Evolutionary conservation across 2,797 vertebrate species (phyloP), one percentile per base, ranked within the genome.

Genomic region (Macrochelys suwanniensis): DNA sequence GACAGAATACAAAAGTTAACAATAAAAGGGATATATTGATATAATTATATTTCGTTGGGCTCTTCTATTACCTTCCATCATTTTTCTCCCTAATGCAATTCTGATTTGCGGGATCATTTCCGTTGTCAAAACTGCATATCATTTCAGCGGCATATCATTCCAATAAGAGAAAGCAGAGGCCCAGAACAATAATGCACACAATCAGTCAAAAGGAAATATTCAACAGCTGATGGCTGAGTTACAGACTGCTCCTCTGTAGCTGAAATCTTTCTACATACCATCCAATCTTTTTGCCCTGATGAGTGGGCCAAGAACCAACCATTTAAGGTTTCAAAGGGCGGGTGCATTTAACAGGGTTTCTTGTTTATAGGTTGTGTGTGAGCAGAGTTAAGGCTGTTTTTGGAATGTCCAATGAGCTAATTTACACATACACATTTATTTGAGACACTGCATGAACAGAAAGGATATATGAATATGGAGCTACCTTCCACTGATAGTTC

Each of bases 171-270:
- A 50, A 90, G 83, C 65, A 92, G 80, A 83, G 53, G 84, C 86
- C 54, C 85, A 84, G 80, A 93, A 78, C 0, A 1, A 50, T 89
- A 94, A 93, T 56, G 68, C 57, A 81, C 15, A 91, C 84, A 94
- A 87, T 90, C 59, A 50, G 80, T 78, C 84, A 85, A 89, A 94
- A 96, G 96, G 65, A 92, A 61, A 53, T 87, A 96, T 97, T 94
- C 57, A 50, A 11, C 3, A 37, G 84, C 5, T 84, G 88, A 83
- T 65, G 50, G 12, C 42, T 37, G 37, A 74, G 78, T 77, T 17
- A 84, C 37, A 59, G 76, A 65, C 87, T 82, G 93, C 53, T 51
- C 82, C 25, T 37, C 12, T 94, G 82, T 56, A 88, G 92, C 49
- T 76, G 84, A 94, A 94, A 85, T 87, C 90, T 53, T 78, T 87